A percentile compares a stretch with the other conserved stretches of the same genome.
These are phyloP conservation scores for Crotalus tigris DNA, from an alignment of 2,113 vertebrate species.

Conservation along the genomic window DNA sequence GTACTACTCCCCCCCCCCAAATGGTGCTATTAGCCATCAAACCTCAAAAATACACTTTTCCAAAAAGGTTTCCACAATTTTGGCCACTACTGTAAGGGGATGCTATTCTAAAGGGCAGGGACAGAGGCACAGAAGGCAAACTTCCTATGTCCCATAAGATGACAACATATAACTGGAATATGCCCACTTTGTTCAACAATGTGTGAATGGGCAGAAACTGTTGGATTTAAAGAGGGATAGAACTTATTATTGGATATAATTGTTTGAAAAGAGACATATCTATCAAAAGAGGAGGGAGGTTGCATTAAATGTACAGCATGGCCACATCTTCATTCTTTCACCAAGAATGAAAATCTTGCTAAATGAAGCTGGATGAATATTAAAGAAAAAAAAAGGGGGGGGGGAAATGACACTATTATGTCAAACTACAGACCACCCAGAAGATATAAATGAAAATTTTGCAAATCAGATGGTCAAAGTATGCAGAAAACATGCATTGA, in stretches of 20 bases:
- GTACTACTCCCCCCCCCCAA: too few relatives aligned
- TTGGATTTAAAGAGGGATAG: not conserved
- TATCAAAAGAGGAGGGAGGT: not conserved
- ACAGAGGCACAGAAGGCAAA: not conserved
- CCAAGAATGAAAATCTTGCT: not conserved
- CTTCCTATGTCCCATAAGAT: not conserved
- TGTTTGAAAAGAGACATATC: not conserved
- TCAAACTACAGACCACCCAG: not conserved
- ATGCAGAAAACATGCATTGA: not conserved
- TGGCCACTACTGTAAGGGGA: too few relatives aligned
- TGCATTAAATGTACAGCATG: not conserved
- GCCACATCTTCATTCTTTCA: not conserved
- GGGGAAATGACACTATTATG: not conserved
- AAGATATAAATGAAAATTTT: not conserved
- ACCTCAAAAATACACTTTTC: too few relatives aligned
- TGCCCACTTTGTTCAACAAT: not conserved
- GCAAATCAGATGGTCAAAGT: not conserved
- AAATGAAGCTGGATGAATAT: not conserved
- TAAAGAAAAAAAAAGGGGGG: not conserved
- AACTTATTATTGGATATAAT: not conserved
- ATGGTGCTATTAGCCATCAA: too few relatives aligned
- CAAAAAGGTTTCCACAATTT: too few relatives aligned
- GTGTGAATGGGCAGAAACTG: not conserved
- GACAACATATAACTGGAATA: not conserved
- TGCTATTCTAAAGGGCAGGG: not conserved